A percentile compares a stretch with the other conserved stretches of the same genome.
Evolutionary conservation across 2,888 invertebrate genomes (phyloP).

Genomic region (Watsonalla cultraria): DNA sequence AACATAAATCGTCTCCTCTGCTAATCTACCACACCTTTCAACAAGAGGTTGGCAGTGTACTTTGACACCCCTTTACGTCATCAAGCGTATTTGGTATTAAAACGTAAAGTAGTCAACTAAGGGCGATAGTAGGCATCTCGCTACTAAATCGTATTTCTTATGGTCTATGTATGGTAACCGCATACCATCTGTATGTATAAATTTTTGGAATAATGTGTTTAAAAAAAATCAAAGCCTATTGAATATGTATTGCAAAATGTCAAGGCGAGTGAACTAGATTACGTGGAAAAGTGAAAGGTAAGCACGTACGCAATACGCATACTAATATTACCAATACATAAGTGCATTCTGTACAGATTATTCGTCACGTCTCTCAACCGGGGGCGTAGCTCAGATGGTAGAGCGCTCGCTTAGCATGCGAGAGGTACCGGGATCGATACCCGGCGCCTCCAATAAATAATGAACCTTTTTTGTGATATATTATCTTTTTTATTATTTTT

Average conservation of each 20-base stretch:
- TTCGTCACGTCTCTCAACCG: conserved; percentile 10
- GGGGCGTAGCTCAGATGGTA: conserved; percentile 72
- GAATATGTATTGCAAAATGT: conserved; percentile 1
- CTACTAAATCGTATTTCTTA: too few relatives aligned
- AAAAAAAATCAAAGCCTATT: background rate
- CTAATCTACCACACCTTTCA: too few relatives aligned
- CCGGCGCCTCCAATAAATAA: conserved; percentile 39
- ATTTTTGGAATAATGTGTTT: too few relatives aligned
- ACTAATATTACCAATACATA: background rate
- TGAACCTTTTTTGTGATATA: conserved; percentile 1
- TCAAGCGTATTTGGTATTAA: too few relatives aligned
- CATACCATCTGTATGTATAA: background rate
- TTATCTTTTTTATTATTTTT: conserved; percentile 3
- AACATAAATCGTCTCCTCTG: too few relatives aligned
- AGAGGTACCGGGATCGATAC: conserved; percentile 71
- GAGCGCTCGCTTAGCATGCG: conserved; percentile 74
- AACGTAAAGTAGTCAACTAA: too few relatives aligned
- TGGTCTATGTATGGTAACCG: background rate
- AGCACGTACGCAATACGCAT: conserved; percentile 14
- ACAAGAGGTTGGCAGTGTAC: too few relatives aligned
- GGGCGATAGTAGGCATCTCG: too few relatives aligned
- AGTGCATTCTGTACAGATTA: background rate
- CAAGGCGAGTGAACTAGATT: background rate
- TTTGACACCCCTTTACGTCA: too few relatives aligned
- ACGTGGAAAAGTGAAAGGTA: conserved; percentile 18